Conservation (phyloP, 2,113 vertebrate genomes). For the Mesoclemmys tuberculata region DNA sequence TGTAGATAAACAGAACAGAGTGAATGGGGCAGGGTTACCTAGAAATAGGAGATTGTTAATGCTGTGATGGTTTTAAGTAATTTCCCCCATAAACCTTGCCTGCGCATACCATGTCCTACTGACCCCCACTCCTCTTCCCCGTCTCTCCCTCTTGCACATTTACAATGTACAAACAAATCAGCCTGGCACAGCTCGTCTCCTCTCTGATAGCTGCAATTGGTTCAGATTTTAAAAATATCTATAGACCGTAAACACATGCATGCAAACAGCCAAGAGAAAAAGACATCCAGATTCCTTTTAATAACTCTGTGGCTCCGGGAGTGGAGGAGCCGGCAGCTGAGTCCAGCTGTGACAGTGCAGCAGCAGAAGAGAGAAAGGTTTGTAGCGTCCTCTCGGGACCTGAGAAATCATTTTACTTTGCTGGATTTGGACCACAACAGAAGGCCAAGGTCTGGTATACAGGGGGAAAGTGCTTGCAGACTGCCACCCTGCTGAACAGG, state of each 20-base stretch:
- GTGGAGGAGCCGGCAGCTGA: constrained; percentile 47
- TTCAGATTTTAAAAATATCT: constrained; percentile 85
- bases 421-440: constrained; percentile 48
- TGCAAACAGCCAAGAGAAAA: constrained; percentile 62
- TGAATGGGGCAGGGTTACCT: background rate
- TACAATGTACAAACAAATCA: constrained; percentile 79
- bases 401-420: constrained; percentile 42
- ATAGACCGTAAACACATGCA: constrained; percentile 77
- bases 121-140: constrained; percentile 31
- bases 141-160: constrained; percentile 59
- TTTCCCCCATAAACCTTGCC: background rate
- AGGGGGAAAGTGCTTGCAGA: background rate
- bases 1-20: background rate
- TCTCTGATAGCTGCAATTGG: constrained; percentile 82
- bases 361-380: constrained; percentile 27
- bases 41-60: background rate
- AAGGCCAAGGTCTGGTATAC: background rate
- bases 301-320: constrained; percentile 64
- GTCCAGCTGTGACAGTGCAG: constrained; percentile 56
- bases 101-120: constrained; percentile 34
- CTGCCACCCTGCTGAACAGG: background rate
- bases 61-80: constrained; percentile 14
- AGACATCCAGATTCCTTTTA: constrained; percentile 72
- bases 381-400: constrained; percentile 52
- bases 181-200: constrained; percentile 81